Base-by-base conservation (phyloP, 2,888 invertebrate species). In the Patella pellucida region DNA sequence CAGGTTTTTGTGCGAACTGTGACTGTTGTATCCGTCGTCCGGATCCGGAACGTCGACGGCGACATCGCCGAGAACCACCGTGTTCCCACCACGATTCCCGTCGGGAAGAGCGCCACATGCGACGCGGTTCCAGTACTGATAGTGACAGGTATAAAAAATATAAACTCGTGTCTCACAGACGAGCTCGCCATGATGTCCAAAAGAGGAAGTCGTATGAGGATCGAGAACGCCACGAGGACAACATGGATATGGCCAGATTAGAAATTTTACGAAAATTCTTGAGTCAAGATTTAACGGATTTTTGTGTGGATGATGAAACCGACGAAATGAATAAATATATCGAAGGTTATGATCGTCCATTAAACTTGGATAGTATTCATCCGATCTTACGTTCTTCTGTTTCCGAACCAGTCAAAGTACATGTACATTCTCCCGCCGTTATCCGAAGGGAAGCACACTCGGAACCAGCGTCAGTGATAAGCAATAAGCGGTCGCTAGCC, bases 41-140 rank as follows among this genome's bases (percentile, higher is more conserved):
- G 52, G 71, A 23, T 16, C 3, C 19, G 54, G 52, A 74, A 16
- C 31, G 31, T 27, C 54, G 71, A 51, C 52, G 56, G 9, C 31
- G 23, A 15, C 69, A 73, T 11, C 68, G 54, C 54, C 52, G 52
- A 68, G 41, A 54, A 27, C 15, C 54, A 27, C 27, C 16, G 12
- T 52, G 23, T 52, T n/a, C 52, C 52, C 73, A 73, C 52, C 54
- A 41, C 19, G 62, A 52, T 51, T n/a, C 52, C 7, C 62, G 31
- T 11, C 9, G n/a, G 19, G 52, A 69, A 11, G n/a, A 69, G 9
- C 68, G 52, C 31, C 9, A 9, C 41, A 41, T 41, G 41, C 41
- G 41, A 15, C 56, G 31, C 14, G 52, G 51, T 23, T 78, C 78
- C 15, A 75, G 76, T 51, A 71, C 73, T 0, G 78, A 78, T 50